A percentile compares a stretch with the other conserved stretches of the same genome.
These are phyloP conservation scores for Lagodon rhomboides DNA, from an alignment of 2,797 vertebrate species.

Conservation along the genomic window DNA sequence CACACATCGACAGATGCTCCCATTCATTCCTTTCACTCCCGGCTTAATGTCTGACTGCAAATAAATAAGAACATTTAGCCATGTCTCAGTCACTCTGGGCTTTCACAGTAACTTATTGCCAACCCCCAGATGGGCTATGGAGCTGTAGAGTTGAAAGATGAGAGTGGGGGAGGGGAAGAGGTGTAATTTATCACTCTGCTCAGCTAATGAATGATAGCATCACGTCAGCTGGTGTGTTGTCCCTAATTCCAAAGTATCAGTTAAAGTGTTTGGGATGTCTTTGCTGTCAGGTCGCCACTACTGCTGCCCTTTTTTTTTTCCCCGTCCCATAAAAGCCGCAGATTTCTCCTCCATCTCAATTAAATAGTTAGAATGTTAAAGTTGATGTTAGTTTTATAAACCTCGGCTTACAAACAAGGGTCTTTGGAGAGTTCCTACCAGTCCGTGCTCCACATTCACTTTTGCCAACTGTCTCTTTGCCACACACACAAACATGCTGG, in stretches of 20 bases:
- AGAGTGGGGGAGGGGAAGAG: constrained; percentile 66
- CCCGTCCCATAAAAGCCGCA: constrained; percentile 53
- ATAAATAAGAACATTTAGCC: constrained; percentile 82
- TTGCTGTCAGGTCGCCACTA: constrained; percentile 44
- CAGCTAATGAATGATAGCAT: constrained; percentile 75
- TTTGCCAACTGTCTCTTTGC: constrained; percentile 22
- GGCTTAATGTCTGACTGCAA: constrained; percentile 74
- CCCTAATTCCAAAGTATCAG: constrained; percentile 55
- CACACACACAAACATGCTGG: constrained; percentile 12
- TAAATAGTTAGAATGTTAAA: constrained; percentile 39
- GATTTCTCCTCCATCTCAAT: constrained; percentile 41
- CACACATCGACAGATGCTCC: constrained; percentile 77
- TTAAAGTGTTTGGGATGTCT: constrained; percentile 61
- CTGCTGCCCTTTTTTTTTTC: constrained; percentile 36
- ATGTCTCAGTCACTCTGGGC: constrained; percentile 77
- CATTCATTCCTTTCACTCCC: constrained; percentile 73
- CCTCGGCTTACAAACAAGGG: constrained; percentile 31
- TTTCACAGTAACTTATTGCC: constrained; percentile 73
- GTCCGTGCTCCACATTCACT: not conserved
- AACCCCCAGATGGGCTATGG: constrained; percentile 77
- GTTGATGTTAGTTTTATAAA: constrained; percentile 50
- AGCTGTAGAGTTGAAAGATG: constrained; percentile 71
- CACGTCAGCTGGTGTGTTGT: constrained; percentile 63
- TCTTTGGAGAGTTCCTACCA: constrained; percentile 30
- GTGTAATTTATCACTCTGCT: constrained; percentile 73